Evolutionary conservation across 2,888 invertebrate genomes (phyloP).

Genomic region (Drosophila robusta): DNA sequence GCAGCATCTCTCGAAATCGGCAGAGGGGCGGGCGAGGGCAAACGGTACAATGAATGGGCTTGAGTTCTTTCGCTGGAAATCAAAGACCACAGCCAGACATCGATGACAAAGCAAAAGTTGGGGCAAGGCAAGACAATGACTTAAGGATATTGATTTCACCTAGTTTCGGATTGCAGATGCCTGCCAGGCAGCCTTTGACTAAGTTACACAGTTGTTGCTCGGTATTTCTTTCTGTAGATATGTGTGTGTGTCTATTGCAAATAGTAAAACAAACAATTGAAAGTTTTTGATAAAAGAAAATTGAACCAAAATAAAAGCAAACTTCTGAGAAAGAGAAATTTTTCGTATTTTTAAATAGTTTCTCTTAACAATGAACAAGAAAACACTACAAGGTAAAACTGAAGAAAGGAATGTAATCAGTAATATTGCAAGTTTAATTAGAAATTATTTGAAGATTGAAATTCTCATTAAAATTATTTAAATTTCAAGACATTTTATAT

Average conservation of each 20-base stretch:
- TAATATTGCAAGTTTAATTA: background rate
- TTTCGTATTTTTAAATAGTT: background rate
- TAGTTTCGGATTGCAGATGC: conserved; percentile 54
- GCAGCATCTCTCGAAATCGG: conserved; percentile 19
- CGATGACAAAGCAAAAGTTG: conserved; percentile 46
- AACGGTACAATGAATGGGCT: conserved; percentile 41
- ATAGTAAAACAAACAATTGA: conserved; percentile 5
- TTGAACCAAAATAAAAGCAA: background rate
- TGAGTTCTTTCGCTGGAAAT: conserved; percentile 38
- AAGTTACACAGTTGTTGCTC: conserved; percentile 9
- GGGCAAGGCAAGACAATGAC: conserved; percentile 57
- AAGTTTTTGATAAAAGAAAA: conserved; percentile 11
- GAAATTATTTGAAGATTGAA: background rate
- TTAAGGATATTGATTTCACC: conserved; percentile 73
- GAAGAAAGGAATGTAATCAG: background rate
- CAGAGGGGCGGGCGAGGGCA: conserved; percentile 8
- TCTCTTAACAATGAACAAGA: background rate
- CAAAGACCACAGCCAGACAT: conserved; percentile 34
- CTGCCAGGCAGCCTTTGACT: conserved; percentile 18
- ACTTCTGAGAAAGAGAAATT: background rate
- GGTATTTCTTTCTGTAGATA: background rate
- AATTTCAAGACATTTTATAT: background rate
- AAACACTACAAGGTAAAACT: background rate
- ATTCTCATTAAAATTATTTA: background rate
- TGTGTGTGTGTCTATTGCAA: conserved; percentile 6